These are phyloP conservation scores for Gadopsis marmoratus DNA, from an alignment of 2,797 vertebrate genomes.

Conservation along the genomic window DNA sequence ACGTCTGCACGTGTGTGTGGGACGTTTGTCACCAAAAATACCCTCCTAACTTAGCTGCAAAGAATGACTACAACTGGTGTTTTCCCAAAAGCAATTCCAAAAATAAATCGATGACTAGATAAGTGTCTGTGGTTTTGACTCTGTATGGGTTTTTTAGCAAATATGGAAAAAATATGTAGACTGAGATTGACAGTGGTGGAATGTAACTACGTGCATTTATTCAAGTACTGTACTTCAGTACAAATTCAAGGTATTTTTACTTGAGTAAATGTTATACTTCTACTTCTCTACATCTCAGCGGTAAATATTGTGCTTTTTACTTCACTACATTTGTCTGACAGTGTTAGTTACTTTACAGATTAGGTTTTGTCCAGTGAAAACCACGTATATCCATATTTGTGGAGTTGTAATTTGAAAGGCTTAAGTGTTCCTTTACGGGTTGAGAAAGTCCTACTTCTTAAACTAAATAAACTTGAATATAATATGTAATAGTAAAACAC, in stretches of 20 bases:
- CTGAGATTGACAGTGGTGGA: background rate
- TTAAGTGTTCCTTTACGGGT: too few relatives aligned
- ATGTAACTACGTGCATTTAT: background rate
- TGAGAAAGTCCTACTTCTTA: too few relatives aligned
- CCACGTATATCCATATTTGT: too few relatives aligned
- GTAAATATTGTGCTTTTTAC: background rate
- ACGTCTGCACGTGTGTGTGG: conserved; percentile 30
- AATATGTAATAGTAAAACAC: too few relatives aligned
- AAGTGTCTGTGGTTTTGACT: conserved; percentile 3
- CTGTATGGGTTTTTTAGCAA: background rate
- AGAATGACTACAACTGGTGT: conserved; percentile 35
- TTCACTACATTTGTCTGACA: background rate
- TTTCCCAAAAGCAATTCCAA: conserved; percentile 37
- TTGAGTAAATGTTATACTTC: background rate
- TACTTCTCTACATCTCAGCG: too few relatives aligned
- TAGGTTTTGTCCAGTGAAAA: too few relatives aligned
- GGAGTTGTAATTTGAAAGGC: too few relatives aligned
- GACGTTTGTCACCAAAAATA: conserved; percentile 32
- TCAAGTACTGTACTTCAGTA: background rate
- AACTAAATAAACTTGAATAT: too few relatives aligned
- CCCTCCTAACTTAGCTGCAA: background rate
- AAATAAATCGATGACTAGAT: conserved; percentile 46
- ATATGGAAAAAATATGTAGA: background rate
- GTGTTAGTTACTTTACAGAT: background rate
- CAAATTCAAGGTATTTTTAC: too few relatives aligned